Evolutionary conservation across 2,113 vertebrate species (phyloP), one percentile per base, ranked within the genome.

Genomic region (Syngnathus typhle): DNA sequence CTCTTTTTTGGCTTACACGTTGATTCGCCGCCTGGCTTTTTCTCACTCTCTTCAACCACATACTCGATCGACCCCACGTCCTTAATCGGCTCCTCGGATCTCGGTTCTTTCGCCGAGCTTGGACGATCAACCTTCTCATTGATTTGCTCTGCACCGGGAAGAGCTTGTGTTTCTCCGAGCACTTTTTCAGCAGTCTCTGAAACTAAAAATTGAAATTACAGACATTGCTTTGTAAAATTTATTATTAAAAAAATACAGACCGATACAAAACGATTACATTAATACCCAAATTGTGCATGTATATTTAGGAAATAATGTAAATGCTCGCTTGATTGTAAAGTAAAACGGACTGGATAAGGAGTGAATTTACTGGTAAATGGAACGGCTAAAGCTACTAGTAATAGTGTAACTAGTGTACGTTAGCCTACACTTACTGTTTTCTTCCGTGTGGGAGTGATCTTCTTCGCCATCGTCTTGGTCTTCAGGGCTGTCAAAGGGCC

Each of bases 351-450:
- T 18, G 47, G 46, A 38, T 32, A 18, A 7, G 11, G 4, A 39
- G 44, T 39, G 56, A 54, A 44, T 44, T 54, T 43, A 60, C 16
- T 39, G 68, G 55, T 79, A 82, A 77, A 72, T 77, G 61, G 6
- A 2, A 6, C 49, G 61, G 73, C 76, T 78, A 82, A 77, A 68
- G 77, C 79, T 84, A 81, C 67, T 44, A 13, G 55, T 56, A 59
- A 75, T 21, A 37, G 46, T 54, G 5, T 49, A 74, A 63, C 64
- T 32, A 32, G 70, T 72, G 27, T 74, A 62, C 16, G 67, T 75
- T 76, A 76, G 80, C 87, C 64, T 82, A 89, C 87, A 86, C 74
- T 73, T 81, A 49, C 64, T 54, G 13, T 80, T 74, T 67, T 54
- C 72, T 72, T 58, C 23, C 62, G 52, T 5, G 46, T 44, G 56